These are phyloP conservation scores for Psettodes erumei DNA, from an alignment of 2,113 vertebrate genomes.

Conservation along the genomic window DNA sequence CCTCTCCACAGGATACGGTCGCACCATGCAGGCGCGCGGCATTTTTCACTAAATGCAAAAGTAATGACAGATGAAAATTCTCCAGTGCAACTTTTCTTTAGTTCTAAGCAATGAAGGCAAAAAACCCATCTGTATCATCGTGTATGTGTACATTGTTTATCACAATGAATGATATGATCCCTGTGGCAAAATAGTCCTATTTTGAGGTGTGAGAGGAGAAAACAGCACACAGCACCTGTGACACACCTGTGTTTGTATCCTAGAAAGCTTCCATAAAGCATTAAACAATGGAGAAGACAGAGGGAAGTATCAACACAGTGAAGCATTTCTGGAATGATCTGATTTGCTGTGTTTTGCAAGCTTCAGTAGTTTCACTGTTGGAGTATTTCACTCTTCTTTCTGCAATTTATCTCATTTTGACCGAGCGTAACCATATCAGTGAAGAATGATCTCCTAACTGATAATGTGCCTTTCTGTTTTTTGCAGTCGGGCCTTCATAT, in stretches of 20 bases:
- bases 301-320: neutral
- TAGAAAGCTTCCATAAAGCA: neutral
- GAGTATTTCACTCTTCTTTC: neutral
- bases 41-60: constrained; percentile 89
- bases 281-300: neutral
- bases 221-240: neutral
- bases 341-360: neutral
- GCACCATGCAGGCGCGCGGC: constrained; percentile 94
- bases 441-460: neutral
- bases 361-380: neutral
- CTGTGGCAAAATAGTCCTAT: neutral
- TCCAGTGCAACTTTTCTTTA: neutral
- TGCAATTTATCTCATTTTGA: neutral
- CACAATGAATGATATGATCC: constrained; percentile 1
- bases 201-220: neutral
- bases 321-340: neutral
- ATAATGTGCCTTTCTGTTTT: neutral
- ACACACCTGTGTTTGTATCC: neutral
- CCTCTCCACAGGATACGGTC: constrained; percentile 96
- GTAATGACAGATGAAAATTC: neutral
- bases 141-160: neutral
- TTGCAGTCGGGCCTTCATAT: neutral
- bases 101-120: neutral
- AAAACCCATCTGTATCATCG: neutral
- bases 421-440: neutral